These are phyloP conservation scores for Nycticebus coucang DNA, from an alignment of 2,113 vertebrate species.

Conservation along the genomic window DNA sequence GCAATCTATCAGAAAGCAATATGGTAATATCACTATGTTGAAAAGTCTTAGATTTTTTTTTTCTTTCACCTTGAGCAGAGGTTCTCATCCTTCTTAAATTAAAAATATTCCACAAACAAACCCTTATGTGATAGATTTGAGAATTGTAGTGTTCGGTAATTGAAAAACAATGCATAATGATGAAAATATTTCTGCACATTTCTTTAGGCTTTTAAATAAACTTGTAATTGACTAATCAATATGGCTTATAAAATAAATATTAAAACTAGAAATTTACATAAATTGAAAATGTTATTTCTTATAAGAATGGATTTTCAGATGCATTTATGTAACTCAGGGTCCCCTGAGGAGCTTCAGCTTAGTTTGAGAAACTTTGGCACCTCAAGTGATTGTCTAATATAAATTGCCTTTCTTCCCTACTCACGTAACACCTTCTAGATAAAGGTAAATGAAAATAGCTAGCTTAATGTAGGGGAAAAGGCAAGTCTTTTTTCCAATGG, in stretches of 20 bases:
- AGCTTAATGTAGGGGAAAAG: neutral
- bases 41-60: neutral
- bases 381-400: neutral
- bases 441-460: neutral
- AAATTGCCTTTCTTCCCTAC: neutral
- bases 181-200: neutral
- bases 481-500: neutral
- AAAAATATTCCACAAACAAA: neutral
- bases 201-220: neutral
- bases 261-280: neutral
- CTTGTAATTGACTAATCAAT: neutral
- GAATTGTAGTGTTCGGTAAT: neutral
- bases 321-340: neutral
- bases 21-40: neutral
- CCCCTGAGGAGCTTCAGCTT: neutral
- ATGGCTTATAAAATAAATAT: conserved; percentile 13
- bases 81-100: neutral
- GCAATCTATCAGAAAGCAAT: neutral
- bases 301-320: neutral
- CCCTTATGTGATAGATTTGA: neutral
- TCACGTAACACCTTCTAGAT: neutral
- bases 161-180: neutral
- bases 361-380: neutral
- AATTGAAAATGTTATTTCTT: neutral
- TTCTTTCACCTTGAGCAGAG: neutral